phyloP scores from a whole-genome alignment of 2,113 vertebrate species.

The Rousettus leschenaultii region DNA sequence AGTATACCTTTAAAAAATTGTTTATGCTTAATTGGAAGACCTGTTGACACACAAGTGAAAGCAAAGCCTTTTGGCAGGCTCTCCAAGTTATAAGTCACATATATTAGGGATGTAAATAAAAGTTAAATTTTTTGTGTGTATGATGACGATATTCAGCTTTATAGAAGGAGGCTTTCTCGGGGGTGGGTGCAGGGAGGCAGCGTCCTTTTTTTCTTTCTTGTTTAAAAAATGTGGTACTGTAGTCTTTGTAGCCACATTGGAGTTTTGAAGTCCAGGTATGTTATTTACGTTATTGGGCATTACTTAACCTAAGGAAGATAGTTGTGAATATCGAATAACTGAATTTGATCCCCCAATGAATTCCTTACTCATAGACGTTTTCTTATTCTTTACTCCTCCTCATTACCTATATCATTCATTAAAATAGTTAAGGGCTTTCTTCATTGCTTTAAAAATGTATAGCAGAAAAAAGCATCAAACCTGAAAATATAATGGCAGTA shows the following conservation, averaged over 20 bases:
- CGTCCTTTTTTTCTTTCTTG: neutral
- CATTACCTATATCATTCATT: neutral
- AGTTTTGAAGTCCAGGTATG: neutral
- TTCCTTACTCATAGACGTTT: neutral
- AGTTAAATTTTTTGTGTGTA: neutral
- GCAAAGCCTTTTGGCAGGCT: neutral
- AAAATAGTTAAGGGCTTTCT: neutral
- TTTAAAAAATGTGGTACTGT: neutral
- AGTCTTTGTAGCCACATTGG: conserved; percentile 5
- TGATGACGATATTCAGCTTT: neutral
- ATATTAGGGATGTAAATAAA: neutral
- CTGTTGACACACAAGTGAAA: neutral
- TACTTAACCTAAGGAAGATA: neutral
- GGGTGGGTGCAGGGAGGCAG: neutral
- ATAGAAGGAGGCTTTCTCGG: neutral
- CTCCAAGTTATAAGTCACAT: neutral
- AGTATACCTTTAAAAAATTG: neutral
- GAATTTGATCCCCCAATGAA: neutral
- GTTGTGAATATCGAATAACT: conserved; percentile 10
- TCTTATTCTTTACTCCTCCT: neutral
- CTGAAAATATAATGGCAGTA: neutral
- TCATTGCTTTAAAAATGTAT: neutral
- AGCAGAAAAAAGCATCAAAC: neutral
- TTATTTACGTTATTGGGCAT: neutral
- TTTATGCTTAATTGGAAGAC: neutral